Evolutionary conservation across 2,797 vertebrate genomes (phyloP).

Genomic region (Neostethus bicornis): DNA sequence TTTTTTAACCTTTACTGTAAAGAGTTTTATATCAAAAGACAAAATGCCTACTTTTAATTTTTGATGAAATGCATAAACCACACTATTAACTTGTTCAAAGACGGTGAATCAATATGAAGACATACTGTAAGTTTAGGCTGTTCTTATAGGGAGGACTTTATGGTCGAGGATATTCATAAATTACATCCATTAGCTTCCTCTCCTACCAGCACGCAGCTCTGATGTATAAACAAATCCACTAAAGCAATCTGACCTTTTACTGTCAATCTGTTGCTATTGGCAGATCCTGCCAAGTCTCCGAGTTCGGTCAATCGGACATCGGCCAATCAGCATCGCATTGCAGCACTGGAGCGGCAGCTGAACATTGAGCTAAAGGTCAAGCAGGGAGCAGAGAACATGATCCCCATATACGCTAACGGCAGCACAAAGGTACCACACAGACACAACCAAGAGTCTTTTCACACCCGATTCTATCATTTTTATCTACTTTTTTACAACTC

Average conservation of each 20-base stretch:
- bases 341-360: conserved; percentile 88
- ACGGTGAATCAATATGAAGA: background rate
- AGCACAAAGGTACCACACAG: conserved; percentile 78
- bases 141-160: background rate
- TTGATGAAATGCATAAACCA: background rate
- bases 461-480: background rate
- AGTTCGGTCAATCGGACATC: conserved; percentile 66
- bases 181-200: background rate
- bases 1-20: too few species aligned
- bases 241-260: background rate
- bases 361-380: conserved; percentile 94
- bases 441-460: background rate
- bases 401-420: conserved; percentile 90
- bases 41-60: background rate
- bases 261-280: background rate
- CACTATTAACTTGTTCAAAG: background rate
- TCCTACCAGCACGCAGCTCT: background rate
- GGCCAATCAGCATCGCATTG: conserved; percentile 80
- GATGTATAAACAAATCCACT: background rate
- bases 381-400: conserved; percentile 93
- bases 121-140: background rate
- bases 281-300: conserved; percentile 77
- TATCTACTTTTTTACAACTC: background rate
- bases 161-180: background rate
- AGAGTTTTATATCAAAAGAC: background rate